Evolutionary conservation across 2,888 invertebrate genomes (phyloP), one percentile per base, ranked within the genome.

Genomic region (Troides aeacus): DNA sequence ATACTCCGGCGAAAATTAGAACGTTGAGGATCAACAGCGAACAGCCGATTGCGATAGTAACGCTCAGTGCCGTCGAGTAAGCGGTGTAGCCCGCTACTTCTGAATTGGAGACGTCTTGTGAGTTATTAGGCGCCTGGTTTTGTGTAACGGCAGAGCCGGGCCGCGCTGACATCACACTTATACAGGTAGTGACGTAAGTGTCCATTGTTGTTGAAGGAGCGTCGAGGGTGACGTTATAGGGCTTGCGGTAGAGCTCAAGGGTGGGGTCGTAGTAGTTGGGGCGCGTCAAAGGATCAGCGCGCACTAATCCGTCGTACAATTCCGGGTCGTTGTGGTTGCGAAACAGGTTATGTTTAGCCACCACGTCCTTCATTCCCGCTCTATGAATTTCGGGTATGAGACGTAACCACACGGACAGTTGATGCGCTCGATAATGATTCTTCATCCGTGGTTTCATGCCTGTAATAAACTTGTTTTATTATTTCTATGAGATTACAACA

Each of bases 391-490:
- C 98, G 10, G 99, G 99, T 78, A 99, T 97, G 68, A 99, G 94
- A 70, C 98, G 96, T 68, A 98, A 89, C 99, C 99, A 99, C 75
- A 99, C 97, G 72, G 98, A 98, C 74, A 99, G 94, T 87, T 98
- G 98, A 92, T 98, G 98, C n/a, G 98, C 98, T 61, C 98, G 95
- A 93, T 97, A 99, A 93, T 98, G 98, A 90, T 98, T 97, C 89
- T 97, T 97, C 94, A 97, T 95, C 79, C 96, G 95, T 18, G 98
- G 97, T 84, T 98, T 97, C 95, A 97, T 96, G 74, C 97, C 98
- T 98, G 94, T 80, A 50, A 60, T 60, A 1, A 59, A 8, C n/a
- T 60, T 42, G 39, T 21, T 50, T 50, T 5, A 46, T 42, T 42
- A 12, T 15, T 46, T 15, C 10, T 12, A 15, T 46, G 3, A 46